phyloP scores from a whole-genome alignment of 2,113 vertebrate species.

The Naja naja region DNA sequence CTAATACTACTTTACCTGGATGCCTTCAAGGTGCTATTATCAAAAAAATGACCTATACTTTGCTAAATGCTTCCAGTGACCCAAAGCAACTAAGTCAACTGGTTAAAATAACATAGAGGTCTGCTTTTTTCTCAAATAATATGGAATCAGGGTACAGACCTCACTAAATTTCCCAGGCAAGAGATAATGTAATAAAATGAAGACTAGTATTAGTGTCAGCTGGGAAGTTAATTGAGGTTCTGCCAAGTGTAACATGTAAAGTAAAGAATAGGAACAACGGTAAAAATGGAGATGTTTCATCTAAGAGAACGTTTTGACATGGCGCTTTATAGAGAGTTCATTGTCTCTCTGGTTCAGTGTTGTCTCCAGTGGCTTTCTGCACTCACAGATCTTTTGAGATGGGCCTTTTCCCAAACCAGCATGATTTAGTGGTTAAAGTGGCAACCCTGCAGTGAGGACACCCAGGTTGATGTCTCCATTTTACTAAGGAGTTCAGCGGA shows the following conservation, averaged over 20 bases:
- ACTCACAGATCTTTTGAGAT: background rate
- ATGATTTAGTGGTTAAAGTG: background rate
- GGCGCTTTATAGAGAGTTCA: background rate
- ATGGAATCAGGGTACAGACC: background rate
- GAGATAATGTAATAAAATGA: background rate
- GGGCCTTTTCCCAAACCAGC: background rate
- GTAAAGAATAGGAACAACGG: background rate
- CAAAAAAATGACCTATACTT: slow-evolving; percentile 11
- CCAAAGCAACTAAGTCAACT: slow-evolving; percentile 1
- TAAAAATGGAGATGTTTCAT: background rate
- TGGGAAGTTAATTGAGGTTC: background rate
- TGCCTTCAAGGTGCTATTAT: slow-evolving; percentile 1
- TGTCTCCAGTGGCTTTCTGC: background rate
- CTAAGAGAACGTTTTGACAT: background rate
- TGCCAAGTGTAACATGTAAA: background rate
- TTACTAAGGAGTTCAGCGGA: background rate
- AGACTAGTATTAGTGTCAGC: background rate
- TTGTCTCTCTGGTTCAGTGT: background rate
- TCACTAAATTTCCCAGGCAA: background rate
- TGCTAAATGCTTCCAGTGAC: slow-evolving; percentile 32
- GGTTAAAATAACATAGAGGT: background rate
- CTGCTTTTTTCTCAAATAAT: background rate
- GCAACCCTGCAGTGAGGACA: background rate
- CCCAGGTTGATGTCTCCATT: background rate
- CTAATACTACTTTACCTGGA: background rate